Base-by-base conservation (phyloP, 2,888 invertebrate genomes). In the Campoletis raptor region DNA sequence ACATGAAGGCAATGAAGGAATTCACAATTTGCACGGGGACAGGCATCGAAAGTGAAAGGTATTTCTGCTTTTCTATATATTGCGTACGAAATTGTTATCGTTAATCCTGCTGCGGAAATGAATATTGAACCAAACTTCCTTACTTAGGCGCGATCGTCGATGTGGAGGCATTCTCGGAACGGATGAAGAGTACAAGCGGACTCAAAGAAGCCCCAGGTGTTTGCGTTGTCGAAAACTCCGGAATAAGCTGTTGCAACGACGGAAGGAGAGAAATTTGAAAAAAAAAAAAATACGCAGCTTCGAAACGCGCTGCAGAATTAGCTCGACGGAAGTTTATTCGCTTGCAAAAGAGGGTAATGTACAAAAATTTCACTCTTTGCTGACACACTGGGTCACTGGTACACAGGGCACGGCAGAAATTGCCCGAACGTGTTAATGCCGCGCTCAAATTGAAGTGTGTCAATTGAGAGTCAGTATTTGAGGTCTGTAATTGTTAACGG, bases 21-120 rank as follows among this genome's bases (percentile, higher is more conserved):
- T 15, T 64, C 30, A 30, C 61, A 10, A 64, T 64, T 64, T 64
- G 61, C 30, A 64, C 61, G 30, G 61, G 61, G 61, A 64, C 61
- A 64, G 61, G 30, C 36, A 64, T 64, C 36, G 30, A 64, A 64
- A 64, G 15, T 36, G 30, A 64, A 64, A 64, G 30, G 30, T 64
- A 64, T 64, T 64, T 64, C 12, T 30, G 61, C 61, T 12, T 48
- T 48, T 12, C 48, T 48, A 48, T 48, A n/a, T n/a, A n/a, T 48
- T 48, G 48, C 48, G 48, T 48, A 15, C 0, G 15, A 48, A 48
- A 48, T 1, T 48, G 15, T 48, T 15, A 3, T 0, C 48, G 48
- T 48, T 48, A 12, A 48, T 48, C 48, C 15, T 15, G 48, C 48
- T 48, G 10, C 48, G 15, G 48, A 48, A 48, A 15, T 48, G 48